Percentiles rank a stretch among this genome's conserved stretches.
phyloP scores from a whole-genome alignment of 2,797 vertebrate genomes.

The Orientallactaga sibirica region DNA sequence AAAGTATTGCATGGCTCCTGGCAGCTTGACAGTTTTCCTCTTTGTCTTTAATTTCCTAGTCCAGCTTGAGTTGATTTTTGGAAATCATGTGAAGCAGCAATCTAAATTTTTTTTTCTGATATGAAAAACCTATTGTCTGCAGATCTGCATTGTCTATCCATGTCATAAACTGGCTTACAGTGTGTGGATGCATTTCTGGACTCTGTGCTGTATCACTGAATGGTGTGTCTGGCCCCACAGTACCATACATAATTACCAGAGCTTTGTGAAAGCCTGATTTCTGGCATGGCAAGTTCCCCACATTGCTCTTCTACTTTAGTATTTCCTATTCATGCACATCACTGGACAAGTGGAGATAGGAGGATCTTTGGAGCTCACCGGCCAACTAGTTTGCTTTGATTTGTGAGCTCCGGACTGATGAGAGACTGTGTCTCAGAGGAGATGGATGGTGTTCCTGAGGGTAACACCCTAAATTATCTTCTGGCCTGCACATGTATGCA shows the following conservation, averaged over 20 bases:
- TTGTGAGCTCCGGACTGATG: too few relatives aligned
- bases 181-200: not conserved
- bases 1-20: not conserved
- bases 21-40: not conserved
- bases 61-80: not conserved
- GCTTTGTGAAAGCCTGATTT: not conserved
- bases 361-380: too few relatives aligned
- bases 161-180: not conserved
- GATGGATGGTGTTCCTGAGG: too few relatives aligned
- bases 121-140: not conserved
- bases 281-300: not conserved
- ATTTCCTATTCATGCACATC: not conserved
- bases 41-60: not conserved
- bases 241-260: not conserved
- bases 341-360: too few relatives aligned
- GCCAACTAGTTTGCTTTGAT: too few relatives aligned
- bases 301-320: not conserved
- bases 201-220: not conserved
- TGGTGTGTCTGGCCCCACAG: not conserved
- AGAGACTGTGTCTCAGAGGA: too few relatives aligned
- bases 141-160: not conserved
- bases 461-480: too few relatives aligned
- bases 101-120: not conserved
- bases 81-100: not conserved
- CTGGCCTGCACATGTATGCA: too few relatives aligned